Evolutionary conservation across 1,140 invertebrate species (phyloP), one percentile per base, ranked within the genome.

Genomic region (Lutraria rhynchaena): DNA sequence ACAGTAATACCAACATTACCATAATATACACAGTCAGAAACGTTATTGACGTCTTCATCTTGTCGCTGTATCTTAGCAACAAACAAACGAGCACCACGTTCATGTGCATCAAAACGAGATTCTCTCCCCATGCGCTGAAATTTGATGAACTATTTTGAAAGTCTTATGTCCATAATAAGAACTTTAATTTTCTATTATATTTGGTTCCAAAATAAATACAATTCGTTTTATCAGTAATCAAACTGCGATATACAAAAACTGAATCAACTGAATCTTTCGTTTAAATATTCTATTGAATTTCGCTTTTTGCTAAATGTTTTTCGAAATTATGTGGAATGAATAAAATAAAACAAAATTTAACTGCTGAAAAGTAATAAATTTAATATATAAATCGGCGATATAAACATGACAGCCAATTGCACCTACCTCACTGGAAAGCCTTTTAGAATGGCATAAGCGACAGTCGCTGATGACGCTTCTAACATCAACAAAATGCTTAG

Each of bases 111-210:
- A 87, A 51, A 33, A 85, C 82, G 13, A 87, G 24, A 57, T 87
- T 82, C 63, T 87, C 85, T 41, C 85, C 85, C 85, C 85, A 87
- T 0, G 83, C 69, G 71, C 85, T 87, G 67, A 58, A 84, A 77
- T 51, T n/a, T n/a, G n/a, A n/a, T n/a, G n/a, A n/a, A n/a, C n/a
- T n/a, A n/a, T n/a, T n/a, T n/a, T n/a, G n/a, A n/a, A n/a, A n/a
- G n/a, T n/a, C n/a, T n/a, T n/a, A n/a, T n/a, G n/a, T n/a, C n/a
- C n/a, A n/a, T n/a, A n/a, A n/a, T n/a, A n/a, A n/a, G n/a, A n/a
- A n/a, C n/a, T n/a, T n/a, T n/a, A n/a, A n/a, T n/a, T n/a, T n/a
- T n/a, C n/a, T n/a, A n/a, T n/a, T n/a, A n/a, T n/a, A n/a, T n/a
- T n/a, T n/a, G n/a, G n/a, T n/a, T n/a, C n/a, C n/a, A n/a, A n/a